Evolutionary conservation across 2,113 vertebrate genomes (phyloP).

Genomic region (Pavo muticus): DNA sequence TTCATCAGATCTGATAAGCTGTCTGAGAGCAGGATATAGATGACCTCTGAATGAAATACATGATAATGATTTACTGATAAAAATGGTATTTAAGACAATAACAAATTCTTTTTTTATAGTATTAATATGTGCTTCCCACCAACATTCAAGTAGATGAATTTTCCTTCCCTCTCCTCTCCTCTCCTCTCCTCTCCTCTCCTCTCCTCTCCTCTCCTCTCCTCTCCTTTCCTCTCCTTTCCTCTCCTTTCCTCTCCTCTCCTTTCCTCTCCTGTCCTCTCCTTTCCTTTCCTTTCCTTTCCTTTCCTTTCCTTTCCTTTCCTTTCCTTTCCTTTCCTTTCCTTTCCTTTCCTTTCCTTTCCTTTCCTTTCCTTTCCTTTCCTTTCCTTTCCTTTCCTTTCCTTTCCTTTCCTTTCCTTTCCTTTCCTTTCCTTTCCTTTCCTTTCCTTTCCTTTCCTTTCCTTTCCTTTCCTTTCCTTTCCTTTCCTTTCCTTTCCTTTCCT

Average conservation of each 20-base stretch:
- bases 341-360: neutral
- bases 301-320: neutral
- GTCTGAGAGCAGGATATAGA: neutral
- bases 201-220: too few relatives aligned
- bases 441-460: too few relatives aligned
- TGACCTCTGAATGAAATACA: neutral
- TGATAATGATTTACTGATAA: neutral
- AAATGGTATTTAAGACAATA: neutral
- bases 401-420: too few relatives aligned
- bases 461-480: too few relatives aligned
- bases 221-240: too few relatives aligned
- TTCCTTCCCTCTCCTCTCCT: neutral
- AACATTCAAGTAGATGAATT: neutral
- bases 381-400: neutral
- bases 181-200: neutral
- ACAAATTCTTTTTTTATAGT: neutral
- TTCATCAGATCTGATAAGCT: constrained; percentile 24
- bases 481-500: too few relatives aligned
- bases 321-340: neutral
- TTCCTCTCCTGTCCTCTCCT: too few relatives aligned
- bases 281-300: too few relatives aligned
- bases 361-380: neutral
- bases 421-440: too few relatives aligned
- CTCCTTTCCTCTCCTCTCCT: too few relatives aligned
- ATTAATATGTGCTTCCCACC: neutral